Conservation (phyloP, 2,113 vertebrate genomes). For the Nyctereutes procyonoides region DNA sequence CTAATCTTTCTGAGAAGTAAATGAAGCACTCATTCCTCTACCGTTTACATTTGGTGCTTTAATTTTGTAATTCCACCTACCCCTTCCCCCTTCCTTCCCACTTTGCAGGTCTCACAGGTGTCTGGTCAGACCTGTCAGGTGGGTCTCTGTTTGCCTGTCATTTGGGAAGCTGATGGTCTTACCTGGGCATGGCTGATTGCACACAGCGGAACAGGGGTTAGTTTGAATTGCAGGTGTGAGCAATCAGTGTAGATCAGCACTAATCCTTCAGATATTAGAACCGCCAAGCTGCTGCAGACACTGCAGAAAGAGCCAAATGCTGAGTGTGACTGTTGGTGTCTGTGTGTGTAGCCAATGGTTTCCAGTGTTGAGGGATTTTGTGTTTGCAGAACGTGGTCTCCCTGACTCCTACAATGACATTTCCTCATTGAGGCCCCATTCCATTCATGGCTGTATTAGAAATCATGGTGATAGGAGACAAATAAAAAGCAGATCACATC, state of each 20-base stretch:
- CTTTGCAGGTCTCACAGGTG: conserved; percentile 84
- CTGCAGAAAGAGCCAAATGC: conserved; percentile 79
- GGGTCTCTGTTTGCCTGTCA: conserved; percentile 94
- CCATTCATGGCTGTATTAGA: background rate
- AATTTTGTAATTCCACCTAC: conserved; percentile 80
- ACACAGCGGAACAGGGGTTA: conserved; percentile 88
- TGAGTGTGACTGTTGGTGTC: background rate
- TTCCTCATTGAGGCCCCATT: background rate
- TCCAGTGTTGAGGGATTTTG: conserved; percentile 35
- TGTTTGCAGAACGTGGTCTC: background rate
- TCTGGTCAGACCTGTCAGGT: conserved; percentile 89
- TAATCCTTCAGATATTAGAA: conserved; percentile 91
- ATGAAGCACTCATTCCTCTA: background rate
- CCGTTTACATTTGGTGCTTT: conserved; percentile 63
- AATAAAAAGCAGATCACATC: background rate
- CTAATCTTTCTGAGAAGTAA: conserved; percentile 67
- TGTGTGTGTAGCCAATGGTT: conserved; percentile 53
- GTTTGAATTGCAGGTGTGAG: conserved; percentile 93
- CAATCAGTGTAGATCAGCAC: conserved; percentile 91
- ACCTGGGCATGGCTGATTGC: conserved; percentile 92
- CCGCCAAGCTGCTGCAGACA: conserved; percentile 79
- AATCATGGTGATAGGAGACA: background rate
- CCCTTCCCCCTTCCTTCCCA: conserved; percentile 60
- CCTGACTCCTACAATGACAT: background rate
- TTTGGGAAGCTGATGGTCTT: conserved; percentile 91